These are phyloP conservation scores for Pachypanchax playfairii DNA, from an alignment of 2,113 vertebrate genomes.

Conservation along the genomic window DNA sequence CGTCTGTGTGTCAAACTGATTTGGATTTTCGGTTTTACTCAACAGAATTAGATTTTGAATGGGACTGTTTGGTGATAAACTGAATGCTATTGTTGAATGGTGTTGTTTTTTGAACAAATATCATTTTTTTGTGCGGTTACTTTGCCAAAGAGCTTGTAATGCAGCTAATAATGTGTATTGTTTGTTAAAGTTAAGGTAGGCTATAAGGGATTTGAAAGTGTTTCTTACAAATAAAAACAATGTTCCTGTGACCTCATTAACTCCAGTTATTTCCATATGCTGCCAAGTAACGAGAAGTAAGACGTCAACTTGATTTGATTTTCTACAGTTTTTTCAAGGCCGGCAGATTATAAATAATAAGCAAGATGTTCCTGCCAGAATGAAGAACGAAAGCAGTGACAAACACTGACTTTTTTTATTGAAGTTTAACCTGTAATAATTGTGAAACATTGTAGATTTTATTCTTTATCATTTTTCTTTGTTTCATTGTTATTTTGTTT, in stretches of 20 bases:
- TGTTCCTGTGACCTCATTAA: conserved; percentile 43
- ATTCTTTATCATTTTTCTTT: background rate
- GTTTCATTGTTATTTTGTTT: conserved; percentile 27
- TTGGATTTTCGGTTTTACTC: background rate
- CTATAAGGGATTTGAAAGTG: conserved; percentile 20
- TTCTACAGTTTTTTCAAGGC: conserved; percentile 21
- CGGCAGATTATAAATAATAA: conserved; percentile 28
- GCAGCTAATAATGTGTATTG: background rate
- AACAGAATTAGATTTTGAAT: background rate
- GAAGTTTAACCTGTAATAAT: conserved; percentile 42
- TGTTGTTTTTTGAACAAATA: background rate
- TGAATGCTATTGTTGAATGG: background rate
- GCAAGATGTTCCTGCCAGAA: conserved; percentile 40
- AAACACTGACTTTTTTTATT: conserved; percentile 25
- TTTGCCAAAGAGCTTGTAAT: conserved; percentile 8
- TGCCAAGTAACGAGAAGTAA: conserved; percentile 34
- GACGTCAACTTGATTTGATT: conserved; percentile 45
- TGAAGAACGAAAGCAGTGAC: conserved; percentile 42
- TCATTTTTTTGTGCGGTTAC: background rate
- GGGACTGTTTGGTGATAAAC: background rate
- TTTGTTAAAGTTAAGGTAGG: background rate
- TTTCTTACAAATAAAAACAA: conserved; percentile 12
- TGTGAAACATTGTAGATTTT: conserved; percentile 34
- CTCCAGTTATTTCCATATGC: conserved; percentile 38
- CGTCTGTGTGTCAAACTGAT: background rate